Evolutionary conservation across 2,113 vertebrate genomes (phyloP).

Genomic region (Rhipidura dahli): DNA sequence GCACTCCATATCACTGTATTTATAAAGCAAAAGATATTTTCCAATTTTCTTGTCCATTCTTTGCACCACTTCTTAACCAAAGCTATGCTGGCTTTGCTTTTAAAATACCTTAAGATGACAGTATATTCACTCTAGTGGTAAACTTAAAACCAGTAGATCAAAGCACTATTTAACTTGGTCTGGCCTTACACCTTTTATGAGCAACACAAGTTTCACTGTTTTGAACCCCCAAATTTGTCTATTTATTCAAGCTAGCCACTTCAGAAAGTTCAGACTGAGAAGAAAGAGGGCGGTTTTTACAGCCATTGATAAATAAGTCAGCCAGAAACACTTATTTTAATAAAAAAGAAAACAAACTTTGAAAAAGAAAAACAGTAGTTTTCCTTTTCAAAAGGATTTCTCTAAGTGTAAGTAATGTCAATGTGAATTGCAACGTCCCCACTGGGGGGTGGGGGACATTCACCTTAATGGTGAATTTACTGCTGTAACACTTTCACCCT

Average conservation of each 20-base stretch:
- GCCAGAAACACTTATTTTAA: neutral
- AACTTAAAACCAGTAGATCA: neutral
- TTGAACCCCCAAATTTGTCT: neutral
- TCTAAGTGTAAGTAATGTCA: neutral
- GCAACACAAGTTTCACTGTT: neutral
- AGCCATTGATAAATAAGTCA: neutral
- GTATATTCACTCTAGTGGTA: neutral
- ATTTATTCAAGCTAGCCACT: neutral
- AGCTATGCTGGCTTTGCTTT: neutral
- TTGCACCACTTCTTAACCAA: neutral
- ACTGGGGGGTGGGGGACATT: too few relatives aligned
- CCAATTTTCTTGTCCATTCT: neutral
- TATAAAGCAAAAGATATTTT: neutral
- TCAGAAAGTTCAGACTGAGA: neutral
- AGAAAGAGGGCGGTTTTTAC: neutral
- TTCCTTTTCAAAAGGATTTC: neutral
- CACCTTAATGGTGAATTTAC: neutral
- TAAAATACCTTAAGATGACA: neutral
- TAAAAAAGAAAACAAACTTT: neutral
- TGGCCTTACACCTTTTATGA: neutral
- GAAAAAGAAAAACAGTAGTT: neutral
- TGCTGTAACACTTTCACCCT: neutral
- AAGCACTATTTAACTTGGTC: neutral
- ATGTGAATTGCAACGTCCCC: neutral
- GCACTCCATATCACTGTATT: neutral